Evolutionary conservation across 1,140 invertebrate genomes (phyloP), one percentile per base, ranked within the genome.

Genomic region (Helicoverpa armigera): DNA sequence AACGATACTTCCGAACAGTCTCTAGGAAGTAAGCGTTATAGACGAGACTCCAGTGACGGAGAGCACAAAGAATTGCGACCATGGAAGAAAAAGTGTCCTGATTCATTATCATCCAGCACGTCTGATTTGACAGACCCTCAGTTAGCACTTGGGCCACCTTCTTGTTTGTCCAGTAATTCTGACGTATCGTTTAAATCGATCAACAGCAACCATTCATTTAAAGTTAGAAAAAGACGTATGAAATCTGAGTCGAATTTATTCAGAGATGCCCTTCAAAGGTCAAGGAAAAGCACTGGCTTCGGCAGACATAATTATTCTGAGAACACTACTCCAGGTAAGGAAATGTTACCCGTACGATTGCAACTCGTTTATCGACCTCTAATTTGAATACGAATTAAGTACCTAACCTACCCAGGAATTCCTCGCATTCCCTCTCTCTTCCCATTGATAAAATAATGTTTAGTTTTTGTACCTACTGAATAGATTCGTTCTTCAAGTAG

Each of bases 161-260:
- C 87, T 5, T 89, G 75, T 75, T 80, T 91, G n/a, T 91, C 87
- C n/a, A 91, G 89, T 31, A 89, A 86, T 63, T 94, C 93, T 16
- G 93, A 94, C 13, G 78, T 80, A 29, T 94, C 93, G 2, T 94
- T 94, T 81, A 94, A 94, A 80, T 94, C 93, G 35, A 85, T 91
- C 16, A 91, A 89, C 69, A 93, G 90, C 58, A 94, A 90, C 75
- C 87, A 88, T 79, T 93, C 92, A 0, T 93, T 86, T 75, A 94
- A 93, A 85, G 88, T 90, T 23, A 85, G 90, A 18, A 94, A 93
- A 79, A 91, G 91, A 86, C 82, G 92, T 76, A 63, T 87, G 48
- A 92, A 89, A 85, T 93, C 92, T 1, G 92, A 94, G n/a, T 87
- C 91, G 2, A 92, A 86, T 82, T 85, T 94, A 61, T 90, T 94